phyloP scores from a whole-genome alignment of 2,888 invertebrate genomes.

The Eupithecia vulgata region DNA sequence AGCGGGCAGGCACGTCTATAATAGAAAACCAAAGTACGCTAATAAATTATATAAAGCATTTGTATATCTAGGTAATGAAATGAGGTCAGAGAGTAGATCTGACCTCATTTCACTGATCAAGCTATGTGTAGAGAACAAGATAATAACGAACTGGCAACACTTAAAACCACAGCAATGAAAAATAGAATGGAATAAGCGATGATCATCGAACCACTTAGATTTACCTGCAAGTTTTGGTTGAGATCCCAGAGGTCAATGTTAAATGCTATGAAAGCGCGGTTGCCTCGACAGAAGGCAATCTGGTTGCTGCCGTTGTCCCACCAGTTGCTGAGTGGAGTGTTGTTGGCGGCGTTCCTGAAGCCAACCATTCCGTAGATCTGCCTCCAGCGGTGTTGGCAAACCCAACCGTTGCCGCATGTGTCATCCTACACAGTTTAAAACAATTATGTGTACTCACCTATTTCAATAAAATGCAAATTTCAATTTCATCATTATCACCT shows the following conservation, averaged over 20 bases:
- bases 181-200: neutral
- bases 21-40: slow-evolving; percentile 22
- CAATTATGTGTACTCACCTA: no score
- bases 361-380: slow-evolving; percentile 89
- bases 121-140: neutral
- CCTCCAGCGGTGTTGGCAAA: slow-evolving; percentile 92
- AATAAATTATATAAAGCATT: neutral
- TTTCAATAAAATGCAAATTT: neutral
- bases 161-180: neutral
- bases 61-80: no score
- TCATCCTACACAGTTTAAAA: slow-evolving; percentile 56
- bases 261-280: slow-evolving; percentile 85
- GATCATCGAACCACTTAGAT: neutral
- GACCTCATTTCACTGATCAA: no score
- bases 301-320: slow-evolving; percentile 90
- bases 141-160: neutral
- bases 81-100: no score
- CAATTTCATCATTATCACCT: neutral
- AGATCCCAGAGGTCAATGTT: slow-evolving; percentile 82
- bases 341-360: slow-evolving; percentile 87
- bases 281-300: slow-evolving; percentile 87
- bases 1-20: slow-evolving; percentile 86
- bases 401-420: slow-evolving; percentile 87
- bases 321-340: slow-evolving; percentile 85
- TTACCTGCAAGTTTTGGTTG: slow-evolving; percentile 78